These are phyloP conservation scores for Petrolisthes manimaculis DNA, from an alignment of 2,888 invertebrate genomes.

Conservation along the genomic window DNA sequence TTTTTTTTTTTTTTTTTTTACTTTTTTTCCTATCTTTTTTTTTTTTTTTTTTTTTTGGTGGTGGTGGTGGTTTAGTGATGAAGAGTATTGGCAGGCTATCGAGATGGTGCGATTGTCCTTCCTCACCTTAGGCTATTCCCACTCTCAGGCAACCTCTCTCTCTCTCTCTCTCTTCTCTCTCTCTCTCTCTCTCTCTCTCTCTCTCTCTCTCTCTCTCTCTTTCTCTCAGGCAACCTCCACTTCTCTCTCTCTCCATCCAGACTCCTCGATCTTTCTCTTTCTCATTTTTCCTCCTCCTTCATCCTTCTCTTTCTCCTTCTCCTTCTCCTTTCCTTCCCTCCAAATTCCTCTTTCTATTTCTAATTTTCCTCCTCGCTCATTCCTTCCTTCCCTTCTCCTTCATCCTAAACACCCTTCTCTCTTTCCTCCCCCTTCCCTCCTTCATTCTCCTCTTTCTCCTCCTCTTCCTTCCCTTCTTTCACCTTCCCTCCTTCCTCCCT, in stretches of 20 bases:
- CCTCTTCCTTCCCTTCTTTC: too few relatives aligned
- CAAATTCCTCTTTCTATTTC: not conserved
- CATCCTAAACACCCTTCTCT: too few relatives aligned
- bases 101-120: not conserved
- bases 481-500: too few relatives aligned
- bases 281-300: not conserved
- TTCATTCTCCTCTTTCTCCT: too few relatives aligned
- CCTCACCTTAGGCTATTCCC: not conserved
- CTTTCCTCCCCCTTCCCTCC: too few relatives aligned
- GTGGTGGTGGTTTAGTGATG: too few relatives aligned
- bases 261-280: not conserved
- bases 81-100: not conserved
- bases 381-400: not conserved
- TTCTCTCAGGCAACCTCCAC: not conserved
- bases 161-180: not conserved
- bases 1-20: not conserved
- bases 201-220: not conserved
- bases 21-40: not conserved
- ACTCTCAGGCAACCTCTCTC: not conserved
- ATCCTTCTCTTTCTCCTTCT: not conserved
- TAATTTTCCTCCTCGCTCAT: not conserved
- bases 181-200: not conserved
- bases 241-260: not conserved
- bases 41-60: not conserved
- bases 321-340: not conserved